These are phyloP conservation scores for Athripsodes cinereus DNA, from an alignment of 2,888 invertebrate genomes.

Conservation along the genomic window DNA sequence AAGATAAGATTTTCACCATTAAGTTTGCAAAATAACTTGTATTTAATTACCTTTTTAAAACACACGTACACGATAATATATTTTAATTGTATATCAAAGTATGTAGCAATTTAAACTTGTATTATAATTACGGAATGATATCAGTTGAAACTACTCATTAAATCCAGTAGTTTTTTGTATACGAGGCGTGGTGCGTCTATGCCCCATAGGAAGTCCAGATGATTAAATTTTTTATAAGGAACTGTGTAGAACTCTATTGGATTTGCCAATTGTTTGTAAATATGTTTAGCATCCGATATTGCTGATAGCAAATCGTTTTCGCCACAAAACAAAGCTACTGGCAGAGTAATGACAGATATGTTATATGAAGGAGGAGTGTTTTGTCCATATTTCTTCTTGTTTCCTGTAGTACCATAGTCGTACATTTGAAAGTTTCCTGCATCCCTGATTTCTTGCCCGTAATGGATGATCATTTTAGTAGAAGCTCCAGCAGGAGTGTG, in stretches of 20 bases:
- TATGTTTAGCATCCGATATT: conserved; percentile 52
- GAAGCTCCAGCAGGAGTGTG: conserved; percentile 74
- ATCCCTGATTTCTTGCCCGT: conserved; percentile 53
- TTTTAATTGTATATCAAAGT: no score
- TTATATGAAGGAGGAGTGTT: conserved; percentile 57
- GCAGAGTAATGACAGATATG: conserved; percentile 53
- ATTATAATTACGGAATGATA: no score
- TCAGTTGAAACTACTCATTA: conserved; percentile 33
- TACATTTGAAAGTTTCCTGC: conserved; percentile 57
- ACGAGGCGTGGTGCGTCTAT: conserved; percentile 55
- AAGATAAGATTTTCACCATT: no score
- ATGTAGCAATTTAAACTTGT: no score
- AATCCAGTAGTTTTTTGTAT: conserved; percentile 46
- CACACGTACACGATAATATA: no score
- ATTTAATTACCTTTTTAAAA: no score
- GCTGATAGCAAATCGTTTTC: conserved; percentile 70
- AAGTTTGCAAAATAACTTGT: no score
- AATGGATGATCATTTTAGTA: conserved; percentile 65
- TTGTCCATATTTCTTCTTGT: conserved; percentile 53
- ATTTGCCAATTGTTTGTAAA: conserved; percentile 50
- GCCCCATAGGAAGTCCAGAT: conserved; percentile 68
- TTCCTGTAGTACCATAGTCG: conserved; percentile 60
- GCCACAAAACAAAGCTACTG: conserved; percentile 61
- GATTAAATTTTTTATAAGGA: conserved; percentile 60
- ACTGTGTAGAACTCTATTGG: conserved; percentile 55